Percentiles rank a stretch among this genome's conserved stretches.
These are phyloP conservation scores for Drosophila obscura DNA, from an alignment of 1,140 invertebrate genomes.

Conservation along the genomic window DNA sequence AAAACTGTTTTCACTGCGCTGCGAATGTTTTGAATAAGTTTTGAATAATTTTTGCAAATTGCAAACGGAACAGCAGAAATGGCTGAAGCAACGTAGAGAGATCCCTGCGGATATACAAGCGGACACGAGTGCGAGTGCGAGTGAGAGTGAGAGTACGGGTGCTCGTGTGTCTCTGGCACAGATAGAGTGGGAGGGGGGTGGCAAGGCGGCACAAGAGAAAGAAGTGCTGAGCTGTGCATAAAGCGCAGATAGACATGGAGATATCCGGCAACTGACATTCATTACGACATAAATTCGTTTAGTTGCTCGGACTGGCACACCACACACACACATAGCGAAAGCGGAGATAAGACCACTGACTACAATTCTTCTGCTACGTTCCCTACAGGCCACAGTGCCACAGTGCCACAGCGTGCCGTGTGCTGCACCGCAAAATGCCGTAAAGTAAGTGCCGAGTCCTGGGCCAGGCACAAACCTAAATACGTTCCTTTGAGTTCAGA, in stretches of 20 bases:
- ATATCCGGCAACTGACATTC: constrained; percentile 72
- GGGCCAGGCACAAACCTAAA: too few relatives aligned
- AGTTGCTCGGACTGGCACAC: constrained; percentile 34
- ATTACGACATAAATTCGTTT: constrained; percentile 76
- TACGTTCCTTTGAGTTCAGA: constrained; percentile 5
- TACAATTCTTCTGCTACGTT: background rate
- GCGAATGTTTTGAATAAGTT: constrained; percentile 43
- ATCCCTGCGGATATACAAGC: constrained; percentile 1
- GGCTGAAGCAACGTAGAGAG: constrained; percentile 8
- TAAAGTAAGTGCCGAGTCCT: constrained; percentile 11
- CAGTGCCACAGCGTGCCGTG: background rate
- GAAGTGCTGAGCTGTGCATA: constrained; percentile 64
- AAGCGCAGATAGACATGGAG: constrained; percentile 62
- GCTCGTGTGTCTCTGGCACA: too few relatives aligned
- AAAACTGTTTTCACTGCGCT: background rate
- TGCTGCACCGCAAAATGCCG: constrained; percentile 10
- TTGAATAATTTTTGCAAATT: constrained; percentile 39
- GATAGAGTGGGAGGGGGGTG: background rate
- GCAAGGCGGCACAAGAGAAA: constrained; percentile 6
- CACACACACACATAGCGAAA: constrained; percentile 3
- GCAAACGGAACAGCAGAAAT: background rate
- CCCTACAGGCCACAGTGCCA: background rate
- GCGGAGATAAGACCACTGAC: constrained; percentile 30
- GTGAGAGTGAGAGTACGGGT: background rate
- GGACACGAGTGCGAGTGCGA: background rate